These are phyloP conservation scores for Basileuterus tristriatus DNA, from an alignment of 2,797 vertebrate species.

Conservation along the genomic window DNA sequence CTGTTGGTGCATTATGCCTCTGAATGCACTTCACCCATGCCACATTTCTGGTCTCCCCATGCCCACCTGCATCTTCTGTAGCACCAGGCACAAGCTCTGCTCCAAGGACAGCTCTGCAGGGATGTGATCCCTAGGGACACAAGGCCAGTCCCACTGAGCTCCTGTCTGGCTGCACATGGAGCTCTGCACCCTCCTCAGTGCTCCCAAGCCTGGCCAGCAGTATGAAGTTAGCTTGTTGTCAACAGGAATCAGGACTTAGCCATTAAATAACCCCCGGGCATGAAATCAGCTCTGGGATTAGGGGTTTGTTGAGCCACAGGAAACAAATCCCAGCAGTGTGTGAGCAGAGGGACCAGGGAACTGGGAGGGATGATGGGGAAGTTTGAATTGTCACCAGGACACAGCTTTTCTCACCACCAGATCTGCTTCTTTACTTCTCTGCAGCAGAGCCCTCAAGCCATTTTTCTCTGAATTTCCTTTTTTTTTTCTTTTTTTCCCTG, in stretches of 20 bases:
- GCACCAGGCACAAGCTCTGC: neutral
- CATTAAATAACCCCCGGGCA: neutral
- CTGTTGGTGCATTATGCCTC: neutral
- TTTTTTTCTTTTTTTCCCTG: neutral
- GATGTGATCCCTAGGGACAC: neutral
- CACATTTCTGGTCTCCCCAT: neutral
- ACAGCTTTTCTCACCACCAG: neutral
- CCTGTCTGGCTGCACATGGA: neutral
- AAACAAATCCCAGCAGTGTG: neutral
- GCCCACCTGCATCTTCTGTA: neutral
- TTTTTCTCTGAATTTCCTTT: neutral
- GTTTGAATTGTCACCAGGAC: neutral
- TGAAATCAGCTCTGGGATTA: neutral
- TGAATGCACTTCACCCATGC: neutral
- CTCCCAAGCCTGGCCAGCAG: neutral
- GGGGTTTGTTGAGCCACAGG: neutral
- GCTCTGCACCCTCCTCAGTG: neutral
- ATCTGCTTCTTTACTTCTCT: neutral
- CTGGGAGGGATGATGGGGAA: neutral
- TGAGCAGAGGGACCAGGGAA: neutral
- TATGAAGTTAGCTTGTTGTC: neutral
- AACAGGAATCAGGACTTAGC: neutral
- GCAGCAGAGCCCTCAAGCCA: neutral
- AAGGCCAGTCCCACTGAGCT: neutral
- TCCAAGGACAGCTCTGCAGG: neutral